Base-by-base conservation (phyloP, 2,888 invertebrate species). In the Sylvicola cinctus region DNA sequence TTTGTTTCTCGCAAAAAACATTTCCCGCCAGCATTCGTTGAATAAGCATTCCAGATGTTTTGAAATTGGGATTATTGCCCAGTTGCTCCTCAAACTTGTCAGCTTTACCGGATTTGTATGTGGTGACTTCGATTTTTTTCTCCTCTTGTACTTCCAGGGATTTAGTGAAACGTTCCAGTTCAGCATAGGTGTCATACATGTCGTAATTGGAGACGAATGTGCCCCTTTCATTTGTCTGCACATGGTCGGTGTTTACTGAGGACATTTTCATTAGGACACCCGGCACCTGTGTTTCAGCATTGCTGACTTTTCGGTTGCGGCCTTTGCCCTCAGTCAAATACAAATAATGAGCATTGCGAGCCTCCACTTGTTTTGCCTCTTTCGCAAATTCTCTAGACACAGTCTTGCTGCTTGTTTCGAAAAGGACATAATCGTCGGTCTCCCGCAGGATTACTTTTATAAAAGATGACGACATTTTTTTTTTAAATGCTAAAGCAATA, bases 181-280 rank as follows among this genome's bases (percentile, higher is more conserved):
- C 55, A 5, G 60, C 58, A 43, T 70, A 76, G 0, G 73, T 74
- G 46, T 81, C 81, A 44, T 70, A 69, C 70, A 81, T 77, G 43
- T 80, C 76, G 68, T 78, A 83, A 46, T 71, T 62, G 1, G 78
- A 78, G 0, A 77, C 79, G 47, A 73, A 76, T 0, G 70, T 63
- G 2, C 61, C 61, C 3, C 63, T 63, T 45, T 74, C 68, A 34
- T 55, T 61, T 36, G 64, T 67, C 35, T 58, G 54, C 1, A 64
- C 62, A 16, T 62, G 56, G 2, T 61, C 60, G 1, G 71, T 65
- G 20, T 70, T 62, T 0, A 75, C 74, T 37, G 68, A 65, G 11
- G 76, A 61, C 0, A 70, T 63, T 50, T 80, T 81, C 10, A 60
- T 61, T 5, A 76, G 56, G 17, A 61, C 52, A 29, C 58, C 60